Evolutionary conservation across 1,140 invertebrate genomes (phyloP), one percentile per base, ranked within the genome.

Genomic region (Drosophila santomea): DNA sequence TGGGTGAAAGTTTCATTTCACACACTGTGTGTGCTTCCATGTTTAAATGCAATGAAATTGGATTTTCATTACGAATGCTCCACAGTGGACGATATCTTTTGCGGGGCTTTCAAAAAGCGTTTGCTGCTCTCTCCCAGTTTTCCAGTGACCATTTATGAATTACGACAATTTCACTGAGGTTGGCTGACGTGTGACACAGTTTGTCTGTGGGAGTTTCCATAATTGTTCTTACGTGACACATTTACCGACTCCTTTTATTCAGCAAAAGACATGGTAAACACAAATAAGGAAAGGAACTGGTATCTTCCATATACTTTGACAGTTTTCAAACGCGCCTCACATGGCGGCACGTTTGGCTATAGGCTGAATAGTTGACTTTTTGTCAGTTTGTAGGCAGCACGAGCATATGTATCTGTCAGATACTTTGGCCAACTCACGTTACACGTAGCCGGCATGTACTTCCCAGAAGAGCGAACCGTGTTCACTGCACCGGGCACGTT

Each of bases 221-320:
- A 76, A 76, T 76, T 76, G 74, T 76, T 76, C 72, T 68, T 76
- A 76, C 74, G 72, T 76, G 74, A 76, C 74, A 76, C 48, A 75
- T 66, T 61, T 32, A 32, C 32, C 32, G 32, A 32, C 32, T 32
- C 32, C 32, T 32, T 32, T 51, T 43, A 73, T 15, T 14, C 45
- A 43, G 32, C 36, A 35, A 67, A 67, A 39, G 48, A 48, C 45
- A 56, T 45, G 39, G 28, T 8, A 14, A 43, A 11, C 17, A 59
- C 56, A 63, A 41, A 11, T 15, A 35, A 45, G 17, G 17, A 25
- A n/a, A 10, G 28, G 23, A 10, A 32, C 23, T 11, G 7, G 25
- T 74, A 73, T 74, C 69, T 74, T 25, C 17, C 14, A 74, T 43
- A 73, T 74, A 63, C 71, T 71, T 71, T 71, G 67, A 69, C 64